phyloP scores from a whole-genome alignment of 92 coral and sea anemone genomes.

The Blastomussa wellsi region DNA sequence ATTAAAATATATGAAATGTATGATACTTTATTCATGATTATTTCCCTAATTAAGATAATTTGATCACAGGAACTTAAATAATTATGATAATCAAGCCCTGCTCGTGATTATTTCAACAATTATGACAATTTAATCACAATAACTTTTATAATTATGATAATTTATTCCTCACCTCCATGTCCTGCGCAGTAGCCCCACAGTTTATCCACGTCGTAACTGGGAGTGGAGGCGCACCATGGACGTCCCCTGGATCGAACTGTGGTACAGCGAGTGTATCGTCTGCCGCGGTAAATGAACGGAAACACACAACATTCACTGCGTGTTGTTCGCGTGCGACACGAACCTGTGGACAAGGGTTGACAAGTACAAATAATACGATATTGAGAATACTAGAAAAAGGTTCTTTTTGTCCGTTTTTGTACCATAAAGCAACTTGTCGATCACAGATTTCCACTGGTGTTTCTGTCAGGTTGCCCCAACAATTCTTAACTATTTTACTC shows the following conservation, averaged over 20 bases:
- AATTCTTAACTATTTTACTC: too few species aligned
- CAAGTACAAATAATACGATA: neutral
- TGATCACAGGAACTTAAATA: neutral
- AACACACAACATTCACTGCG: constrained; percentile 43
- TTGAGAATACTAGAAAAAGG: neutral
- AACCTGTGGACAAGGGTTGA: constrained; percentile 11
- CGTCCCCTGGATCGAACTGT: constrained; percentile 11
- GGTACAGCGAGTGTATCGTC: constrained; percentile 33
- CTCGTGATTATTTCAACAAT: neutral
- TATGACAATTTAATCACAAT: neutral
- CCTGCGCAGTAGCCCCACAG: constrained; percentile 38
- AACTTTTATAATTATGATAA: neutral
- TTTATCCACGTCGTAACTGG: constrained; percentile 39
- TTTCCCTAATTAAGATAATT: neutral
- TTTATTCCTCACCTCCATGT: constrained; percentile 10
- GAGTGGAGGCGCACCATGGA: constrained; percentile 40
- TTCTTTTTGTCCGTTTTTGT: too few species aligned
- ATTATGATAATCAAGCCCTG: neutral
- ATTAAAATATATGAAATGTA: neutral
- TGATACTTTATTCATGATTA: neutral
- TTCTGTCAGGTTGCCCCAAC: too few species aligned
- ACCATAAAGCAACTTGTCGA: too few species aligned
- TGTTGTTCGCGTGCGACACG: constrained; percentile 24
- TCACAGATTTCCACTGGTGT: too few species aligned
- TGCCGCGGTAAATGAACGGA: constrained; percentile 38